Evolutionary conservation across 2,888 invertebrate genomes (phyloP), one percentile per base, ranked within the genome.

Genomic region (Drosophila quinaria): DNA sequence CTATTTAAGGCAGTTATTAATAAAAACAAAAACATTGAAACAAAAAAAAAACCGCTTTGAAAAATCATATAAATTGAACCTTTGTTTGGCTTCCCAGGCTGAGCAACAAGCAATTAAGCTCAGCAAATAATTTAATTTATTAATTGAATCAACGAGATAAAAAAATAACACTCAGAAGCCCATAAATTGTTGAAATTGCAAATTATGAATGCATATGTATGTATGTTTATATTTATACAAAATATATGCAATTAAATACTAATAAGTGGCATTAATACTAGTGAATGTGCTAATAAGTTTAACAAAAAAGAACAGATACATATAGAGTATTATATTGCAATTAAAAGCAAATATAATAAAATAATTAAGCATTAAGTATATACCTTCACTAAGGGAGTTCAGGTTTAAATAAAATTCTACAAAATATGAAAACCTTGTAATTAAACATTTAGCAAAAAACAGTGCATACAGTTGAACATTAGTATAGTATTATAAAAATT

Each of bases 41-140:
- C n/a, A n/a, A n/a, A n/a, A n/a, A n/a, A 58, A 87, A 86, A 70
- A 54, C n/a, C n/a, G 47, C 68, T 62, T 80, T 82, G 82, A 73
- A 70, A 72, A 76, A 52, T 59, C 54, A 33, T 44, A 84, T 74
- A 77, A 78, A 80, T 79, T 70, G 69, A 60, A 59, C 80, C 72
- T 77, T 89, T 84, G 79, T 87, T 87, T 71, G 47, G 60, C 25
- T 68, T 70, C 9, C 50, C 62, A 66, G 29, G 49, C 78, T 64
- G 60, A 66, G 60, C 63, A 82, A 70, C 74, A 71, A 78, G 81
- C 89, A 85, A 85, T 85, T 85, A 85, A 89, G 79, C 79, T 71
- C 54, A 50, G 68, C 76, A 87, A 87, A 85, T 87, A 87, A 81
- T 87, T 75, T 42, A 68, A 89, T 87, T 87, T 80, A 89, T 83